A percentile compares a stretch with the other conserved stretches of the same genome.
Conservation (phyloP, 2,797 vertebrate genomes). For the Pteronotus mesoamericanus region DNA sequence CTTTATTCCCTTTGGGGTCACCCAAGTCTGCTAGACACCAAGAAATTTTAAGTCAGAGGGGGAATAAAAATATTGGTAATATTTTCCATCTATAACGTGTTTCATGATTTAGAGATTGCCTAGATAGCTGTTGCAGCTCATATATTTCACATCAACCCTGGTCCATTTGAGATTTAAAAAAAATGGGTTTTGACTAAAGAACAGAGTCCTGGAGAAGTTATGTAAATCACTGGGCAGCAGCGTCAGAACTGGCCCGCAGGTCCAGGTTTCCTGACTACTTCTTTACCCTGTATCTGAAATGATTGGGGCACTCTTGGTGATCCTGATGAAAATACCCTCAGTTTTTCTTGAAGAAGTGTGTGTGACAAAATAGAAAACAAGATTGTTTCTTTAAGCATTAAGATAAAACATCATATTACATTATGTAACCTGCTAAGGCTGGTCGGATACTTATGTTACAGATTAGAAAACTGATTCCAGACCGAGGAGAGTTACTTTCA, state of each 20-base stretch:
- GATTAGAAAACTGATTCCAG: not conserved
- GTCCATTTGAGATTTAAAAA: not conserved
- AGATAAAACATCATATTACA: not conserved
- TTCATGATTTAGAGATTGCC: not conserved
- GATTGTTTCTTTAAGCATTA: not conserved
- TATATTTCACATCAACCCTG: not conserved
- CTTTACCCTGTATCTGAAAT: not conserved
- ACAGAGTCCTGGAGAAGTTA: not conserved
- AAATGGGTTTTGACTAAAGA: not conserved
- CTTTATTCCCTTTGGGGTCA: not conserved
- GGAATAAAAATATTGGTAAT: not conserved
- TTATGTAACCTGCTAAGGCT: not conserved
- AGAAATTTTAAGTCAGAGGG: not conserved
- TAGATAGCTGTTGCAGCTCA: not conserved
- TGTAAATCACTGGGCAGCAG: not conserved
- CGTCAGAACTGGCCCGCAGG: not conserved
- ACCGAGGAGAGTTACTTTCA: not conserved
- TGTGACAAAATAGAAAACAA: slow-evolving; percentile 1
- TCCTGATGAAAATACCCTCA: not conserved
- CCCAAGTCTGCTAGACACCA: not conserved
- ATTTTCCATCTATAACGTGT: not conserved
- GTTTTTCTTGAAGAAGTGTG: not conserved
- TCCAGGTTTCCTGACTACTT: not conserved
- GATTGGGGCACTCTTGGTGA: not conserved
- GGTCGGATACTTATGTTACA: not conserved